phyloP scores from a whole-genome alignment of 2,113 vertebrate species.

The Rissa tridactyla region DNA sequence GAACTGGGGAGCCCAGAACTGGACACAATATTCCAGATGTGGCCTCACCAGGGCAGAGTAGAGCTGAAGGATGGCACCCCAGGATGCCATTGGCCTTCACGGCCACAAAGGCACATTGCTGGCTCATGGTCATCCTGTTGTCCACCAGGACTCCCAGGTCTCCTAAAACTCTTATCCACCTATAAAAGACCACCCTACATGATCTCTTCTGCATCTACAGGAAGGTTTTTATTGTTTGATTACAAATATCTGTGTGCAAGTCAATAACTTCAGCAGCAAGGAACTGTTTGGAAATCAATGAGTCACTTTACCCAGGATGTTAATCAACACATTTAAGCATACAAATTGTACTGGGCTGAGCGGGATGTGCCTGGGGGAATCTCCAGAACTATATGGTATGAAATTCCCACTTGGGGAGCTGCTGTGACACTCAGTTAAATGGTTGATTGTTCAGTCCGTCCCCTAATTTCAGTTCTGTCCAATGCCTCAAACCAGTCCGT shows the following conservation, averaged over 20 bases:
- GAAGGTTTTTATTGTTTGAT: not conserved
- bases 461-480: not conserved
- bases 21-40: no score
- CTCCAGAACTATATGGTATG: not conserved
- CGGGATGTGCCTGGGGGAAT: not conserved
- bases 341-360: not conserved
- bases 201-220: not conserved
- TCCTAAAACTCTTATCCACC: not conserved
- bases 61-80: no score
- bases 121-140: no score
- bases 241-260: not conserved
- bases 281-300: not conserved
- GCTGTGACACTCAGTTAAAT: not conserved
- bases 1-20: no score
- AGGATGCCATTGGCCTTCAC: no score
- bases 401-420: not conserved
- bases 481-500: not conserved
- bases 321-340: not conserved
- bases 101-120: no score
- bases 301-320: not conserved
- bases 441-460: not conserved
- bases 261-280: not conserved
- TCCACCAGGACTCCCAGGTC: no score
- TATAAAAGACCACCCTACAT: rapidly evolving
- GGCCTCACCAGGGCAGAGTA: no score